phyloP scores from a whole-genome alignment of 2,797 vertebrate genomes.

The Cirrhinus molitorella region DNA sequence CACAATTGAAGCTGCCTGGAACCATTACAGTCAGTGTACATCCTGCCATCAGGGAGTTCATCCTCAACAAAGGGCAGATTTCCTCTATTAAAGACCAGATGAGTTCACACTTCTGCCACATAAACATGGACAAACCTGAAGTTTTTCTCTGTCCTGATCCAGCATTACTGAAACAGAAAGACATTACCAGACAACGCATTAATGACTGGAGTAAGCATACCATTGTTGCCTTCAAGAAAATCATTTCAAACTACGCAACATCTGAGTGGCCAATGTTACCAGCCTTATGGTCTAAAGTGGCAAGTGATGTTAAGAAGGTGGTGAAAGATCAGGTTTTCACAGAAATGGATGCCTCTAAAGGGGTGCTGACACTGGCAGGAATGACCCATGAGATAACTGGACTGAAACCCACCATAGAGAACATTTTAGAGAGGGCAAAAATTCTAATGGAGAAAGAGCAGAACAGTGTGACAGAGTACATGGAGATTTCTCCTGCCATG shows the following conservation, averaged over 20 bases:
- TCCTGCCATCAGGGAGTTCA: slow-evolving; percentile 76
- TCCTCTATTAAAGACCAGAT: too few relatives aligned
- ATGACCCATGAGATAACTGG: too few relatives aligned
- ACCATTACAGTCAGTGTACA: slow-evolving; percentile 75
- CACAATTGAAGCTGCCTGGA: slow-evolving; percentile 80
- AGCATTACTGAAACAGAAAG: too few relatives aligned
- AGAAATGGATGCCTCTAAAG: slow-evolving; percentile 59
- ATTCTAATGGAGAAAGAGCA: slow-evolving; percentile 72
- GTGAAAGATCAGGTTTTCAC: slow-evolving; percentile 67
- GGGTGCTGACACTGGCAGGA: slow-evolving; percentile 76
- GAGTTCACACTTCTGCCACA: too few relatives aligned
- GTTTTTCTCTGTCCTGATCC: too few relatives aligned
- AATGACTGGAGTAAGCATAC: slow-evolving; percentile 80
- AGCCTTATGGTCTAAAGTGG: slow-evolving; percentile 76
- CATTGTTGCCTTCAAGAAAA: slow-evolving; percentile 64
- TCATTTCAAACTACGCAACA: slow-evolving; percentile 75
- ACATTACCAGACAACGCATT: too few relatives aligned
- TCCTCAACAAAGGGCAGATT: too few relatives aligned
- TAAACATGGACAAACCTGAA: too few relatives aligned
- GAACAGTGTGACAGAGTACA: slow-evolving; percentile 68
- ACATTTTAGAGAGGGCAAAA: slow-evolving; percentile 63
- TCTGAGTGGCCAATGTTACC: slow-evolving; percentile 38
- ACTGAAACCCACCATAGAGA: slow-evolving; percentile 68
- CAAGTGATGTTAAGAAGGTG: slow-evolving; percentile 62
- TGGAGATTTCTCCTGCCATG: slow-evolving; percentile 67